These are phyloP conservation scores for Bufo bufo DNA, from an alignment of 2,113 vertebrate genomes.

Conservation along the genomic window DNA sequence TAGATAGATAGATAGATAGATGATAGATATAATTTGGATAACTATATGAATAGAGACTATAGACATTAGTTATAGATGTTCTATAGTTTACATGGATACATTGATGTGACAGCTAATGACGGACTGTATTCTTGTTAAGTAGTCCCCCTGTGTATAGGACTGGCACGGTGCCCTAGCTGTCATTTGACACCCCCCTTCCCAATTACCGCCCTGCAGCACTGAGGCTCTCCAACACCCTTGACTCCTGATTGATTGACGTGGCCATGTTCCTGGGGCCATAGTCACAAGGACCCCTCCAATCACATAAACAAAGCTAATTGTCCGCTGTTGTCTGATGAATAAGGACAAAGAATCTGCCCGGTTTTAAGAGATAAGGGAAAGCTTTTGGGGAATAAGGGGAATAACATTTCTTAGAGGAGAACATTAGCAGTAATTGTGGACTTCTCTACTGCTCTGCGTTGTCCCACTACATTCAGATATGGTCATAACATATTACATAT, in stretches of 20 bases:
- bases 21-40: not conserved
- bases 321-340: slow-evolving; percentile 49
- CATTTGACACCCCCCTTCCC: slow-evolving; percentile 29
- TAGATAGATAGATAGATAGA: slow-evolving; percentile 17
- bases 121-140: not conserved
- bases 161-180: slow-evolving; percentile 48
- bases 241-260: slow-evolving; percentile 55
- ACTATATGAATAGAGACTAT: not conserved
- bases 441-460: not conserved
- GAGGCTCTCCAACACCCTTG: slow-evolving; percentile 32
- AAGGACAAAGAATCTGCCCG: slow-evolving; percentile 35
- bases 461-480: not conserved
- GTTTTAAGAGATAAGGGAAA: slow-evolving; percentile 50
- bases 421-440: not conserved
- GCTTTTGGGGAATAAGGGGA: slow-evolving; percentile 26
- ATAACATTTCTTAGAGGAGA: not conserved
- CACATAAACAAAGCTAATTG: slow-evolving; percentile 51
- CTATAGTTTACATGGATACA: not conserved
- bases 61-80: slow-evolving; percentile 11
- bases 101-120: not conserved
- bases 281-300: slow-evolving; percentile 34
- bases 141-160: slow-evolving; percentile 20
- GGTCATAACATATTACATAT: not conserved
- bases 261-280: slow-evolving; percentile 21
- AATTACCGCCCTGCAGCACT: slow-evolving; percentile 44